Conservation (phyloP, 2,888 invertebrate genomes). For the Cyaniris semiargus region DNA sequence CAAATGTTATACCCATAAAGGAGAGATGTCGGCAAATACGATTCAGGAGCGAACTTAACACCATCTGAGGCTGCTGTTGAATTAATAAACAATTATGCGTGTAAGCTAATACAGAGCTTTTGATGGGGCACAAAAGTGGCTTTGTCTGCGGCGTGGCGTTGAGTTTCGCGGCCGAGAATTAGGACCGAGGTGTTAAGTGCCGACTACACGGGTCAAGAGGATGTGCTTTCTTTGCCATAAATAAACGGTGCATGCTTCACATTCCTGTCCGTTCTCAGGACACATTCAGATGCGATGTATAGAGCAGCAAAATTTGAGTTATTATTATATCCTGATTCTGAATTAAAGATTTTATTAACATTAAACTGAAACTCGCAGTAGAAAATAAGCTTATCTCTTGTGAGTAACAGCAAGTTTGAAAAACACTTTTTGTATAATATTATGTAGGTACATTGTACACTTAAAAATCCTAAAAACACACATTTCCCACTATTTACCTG, state of each 20-base stretch:
- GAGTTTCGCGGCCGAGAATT: conserved; percentile 34
- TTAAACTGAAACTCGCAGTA: neutral
- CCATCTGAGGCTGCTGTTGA: conserved; percentile 18
- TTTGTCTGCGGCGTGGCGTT: conserved; percentile 36
- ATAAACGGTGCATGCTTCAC: conserved; percentile 6
- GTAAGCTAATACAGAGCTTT: conserved; percentile 40
- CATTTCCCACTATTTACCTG: neutral
- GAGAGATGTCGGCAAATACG: conserved; percentile 10
- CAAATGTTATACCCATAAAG: neutral
- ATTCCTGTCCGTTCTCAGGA: conserved; percentile 9
- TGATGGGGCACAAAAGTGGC: conserved; percentile 33
- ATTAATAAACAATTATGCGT: conserved; percentile 36
- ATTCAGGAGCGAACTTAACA: conserved; percentile 21
- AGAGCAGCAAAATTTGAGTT: neutral
- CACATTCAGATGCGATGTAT: neutral
- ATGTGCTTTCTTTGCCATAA: conserved; percentile 24
- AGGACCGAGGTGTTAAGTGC: conserved; percentile 44
- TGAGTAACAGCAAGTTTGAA: neutral
- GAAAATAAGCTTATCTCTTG: neutral
- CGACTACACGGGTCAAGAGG: conserved; percentile 39
- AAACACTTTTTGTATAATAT: neutral
- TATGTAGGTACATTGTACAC: neutral
- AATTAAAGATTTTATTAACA: neutral
- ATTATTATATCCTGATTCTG: neutral
- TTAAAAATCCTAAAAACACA: neutral